Evolutionary conservation across 2,888 invertebrate species (phyloP).

Genomic region (Argyra leucocephala): DNA sequence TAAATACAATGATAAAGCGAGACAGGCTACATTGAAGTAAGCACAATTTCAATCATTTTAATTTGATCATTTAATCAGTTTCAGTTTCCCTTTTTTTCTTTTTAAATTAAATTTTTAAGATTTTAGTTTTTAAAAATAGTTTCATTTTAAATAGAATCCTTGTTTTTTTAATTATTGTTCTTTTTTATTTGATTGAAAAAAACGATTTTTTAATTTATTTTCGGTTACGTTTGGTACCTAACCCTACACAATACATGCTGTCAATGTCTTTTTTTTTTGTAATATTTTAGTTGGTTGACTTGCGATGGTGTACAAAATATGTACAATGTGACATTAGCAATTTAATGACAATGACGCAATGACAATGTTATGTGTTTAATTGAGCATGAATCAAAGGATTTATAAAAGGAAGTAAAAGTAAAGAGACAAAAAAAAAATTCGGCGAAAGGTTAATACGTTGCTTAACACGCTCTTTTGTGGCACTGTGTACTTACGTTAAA

Average conservation of each 20-base stretch:
- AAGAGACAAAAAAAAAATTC: neutral
- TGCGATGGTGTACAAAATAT: neutral
- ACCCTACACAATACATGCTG: no score
- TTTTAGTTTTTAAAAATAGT: neutral
- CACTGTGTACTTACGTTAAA: no score
- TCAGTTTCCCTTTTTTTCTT: neutral
- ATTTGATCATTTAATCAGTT: neutral
- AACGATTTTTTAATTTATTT: neutral
- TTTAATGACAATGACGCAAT: constrained; percentile 1
- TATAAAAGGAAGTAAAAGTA: neutral
- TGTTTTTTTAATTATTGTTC: neutral
- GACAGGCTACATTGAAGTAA: neutral
- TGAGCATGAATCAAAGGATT: neutral
- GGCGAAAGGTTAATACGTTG: neutral
- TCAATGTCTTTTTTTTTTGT: no score
- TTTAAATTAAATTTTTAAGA: neutral
- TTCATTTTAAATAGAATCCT: no score
- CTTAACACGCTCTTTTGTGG: neutral
- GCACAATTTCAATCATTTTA: neutral
- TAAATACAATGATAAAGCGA: neutral
- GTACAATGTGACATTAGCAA: neutral
- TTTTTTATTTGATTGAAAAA: neutral
- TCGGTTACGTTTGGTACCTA: neutral
- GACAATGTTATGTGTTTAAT: neutral
- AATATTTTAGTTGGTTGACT: no score